Conservation (phyloP, 2,113 vertebrate genomes). For the Morone saxatilis region DNA sequence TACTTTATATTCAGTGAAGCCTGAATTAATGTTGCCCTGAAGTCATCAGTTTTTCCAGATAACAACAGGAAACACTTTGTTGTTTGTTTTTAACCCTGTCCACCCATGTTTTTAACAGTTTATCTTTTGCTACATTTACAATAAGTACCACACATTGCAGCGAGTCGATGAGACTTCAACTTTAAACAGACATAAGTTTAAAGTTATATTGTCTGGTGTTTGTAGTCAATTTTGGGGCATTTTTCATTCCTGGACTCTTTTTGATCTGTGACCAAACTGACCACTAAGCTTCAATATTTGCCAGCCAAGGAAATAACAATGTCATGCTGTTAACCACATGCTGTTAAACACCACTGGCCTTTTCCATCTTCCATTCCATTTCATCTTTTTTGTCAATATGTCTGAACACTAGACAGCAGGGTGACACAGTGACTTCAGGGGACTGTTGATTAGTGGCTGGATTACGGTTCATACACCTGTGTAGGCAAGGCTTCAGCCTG, state of each 20-base stretch:
- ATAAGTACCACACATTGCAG: not conserved
- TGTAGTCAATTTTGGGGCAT: not conserved
- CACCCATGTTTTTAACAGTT: not conserved
- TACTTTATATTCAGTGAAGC: not conserved
- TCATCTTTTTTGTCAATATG: conserved; percentile 31
- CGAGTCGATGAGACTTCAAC: not conserved
- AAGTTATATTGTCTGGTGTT: not conserved
- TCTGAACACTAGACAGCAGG: conserved; percentile 30
- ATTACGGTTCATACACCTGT: not conserved
- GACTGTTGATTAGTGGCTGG: conserved; percentile 9
- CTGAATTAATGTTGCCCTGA: not conserved
- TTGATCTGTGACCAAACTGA: conserved; percentile 17
- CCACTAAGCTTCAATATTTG: conserved; percentile 24
- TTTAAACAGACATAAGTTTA: not conserved
- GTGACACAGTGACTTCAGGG: conserved; percentile 4
- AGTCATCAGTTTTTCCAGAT: not conserved
- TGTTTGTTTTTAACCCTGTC: not conserved
- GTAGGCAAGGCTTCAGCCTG: conserved; percentile 1
- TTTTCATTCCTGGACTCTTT: conserved; percentile 1
- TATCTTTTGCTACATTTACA: not conserved
- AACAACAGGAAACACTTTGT: not conserved
- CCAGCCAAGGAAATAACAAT: conserved; percentile 19
- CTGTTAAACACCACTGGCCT: conserved; percentile 33
- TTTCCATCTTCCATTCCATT: conserved; percentile 31
- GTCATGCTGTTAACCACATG: conserved; percentile 43